Evolutionary conservation across 2,113 vertebrate genomes (phyloP).

Genomic region (Cnemophilus loriae): DNA sequence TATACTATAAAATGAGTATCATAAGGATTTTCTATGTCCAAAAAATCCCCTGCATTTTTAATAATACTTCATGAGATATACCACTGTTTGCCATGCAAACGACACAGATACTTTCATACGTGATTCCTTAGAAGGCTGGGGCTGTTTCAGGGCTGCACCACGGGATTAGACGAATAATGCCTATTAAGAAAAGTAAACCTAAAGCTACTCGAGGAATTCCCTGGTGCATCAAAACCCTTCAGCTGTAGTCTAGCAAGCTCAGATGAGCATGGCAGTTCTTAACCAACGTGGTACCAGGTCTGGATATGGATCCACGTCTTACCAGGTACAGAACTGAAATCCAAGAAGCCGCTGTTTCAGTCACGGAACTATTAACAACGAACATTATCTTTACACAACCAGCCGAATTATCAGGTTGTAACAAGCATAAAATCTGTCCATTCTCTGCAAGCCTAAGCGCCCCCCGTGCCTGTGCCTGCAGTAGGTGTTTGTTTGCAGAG

Average conservation of each 20-base stretch:
- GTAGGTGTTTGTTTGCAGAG: neutral
- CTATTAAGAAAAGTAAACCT: neutral
- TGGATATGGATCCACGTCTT: neutral
- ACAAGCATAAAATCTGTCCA: rapidly evolving
- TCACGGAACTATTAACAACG: neutral
- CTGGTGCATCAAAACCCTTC: neutral
- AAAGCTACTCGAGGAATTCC: neutral
- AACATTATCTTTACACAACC: too few species aligned
- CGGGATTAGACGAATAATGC: neutral
- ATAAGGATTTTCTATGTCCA: neutral
- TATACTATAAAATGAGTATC: rapidly evolving
- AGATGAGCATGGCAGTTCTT: neutral
- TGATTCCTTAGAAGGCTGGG: neutral
- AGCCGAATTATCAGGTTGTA: rapidly evolving
- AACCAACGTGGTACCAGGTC: neutral
- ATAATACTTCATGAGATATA: neutral
- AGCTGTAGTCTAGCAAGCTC: neutral
- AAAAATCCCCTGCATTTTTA: neutral
- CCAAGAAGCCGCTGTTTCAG: neutral
- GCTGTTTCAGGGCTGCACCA: neutral
- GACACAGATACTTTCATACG: neutral
- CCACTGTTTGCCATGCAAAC: neutral
- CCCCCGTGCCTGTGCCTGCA: too few species aligned
- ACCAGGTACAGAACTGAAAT: neutral
- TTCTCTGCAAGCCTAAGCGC: neutral